Conservation (phyloP, 2,113 vertebrate genomes). For the Daboia siamensis region DNA sequence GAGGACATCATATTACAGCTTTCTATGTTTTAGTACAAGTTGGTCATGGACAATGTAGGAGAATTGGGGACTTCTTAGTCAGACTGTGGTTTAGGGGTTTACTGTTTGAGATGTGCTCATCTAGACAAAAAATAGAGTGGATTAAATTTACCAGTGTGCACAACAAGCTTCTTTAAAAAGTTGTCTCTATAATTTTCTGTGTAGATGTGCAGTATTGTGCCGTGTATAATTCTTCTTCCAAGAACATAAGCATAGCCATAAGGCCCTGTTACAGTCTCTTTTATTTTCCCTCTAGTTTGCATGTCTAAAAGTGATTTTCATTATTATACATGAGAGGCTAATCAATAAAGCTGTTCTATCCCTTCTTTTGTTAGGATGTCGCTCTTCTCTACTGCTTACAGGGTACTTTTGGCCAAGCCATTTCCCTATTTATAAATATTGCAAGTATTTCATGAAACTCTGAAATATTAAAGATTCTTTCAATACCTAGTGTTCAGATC, state of each 20-base stretch:
- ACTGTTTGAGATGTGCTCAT: conserved; percentile 22
- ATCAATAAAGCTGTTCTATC: conserved; percentile 14
- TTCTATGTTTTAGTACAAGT: neutral
- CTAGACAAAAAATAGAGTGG: conserved; percentile 31
- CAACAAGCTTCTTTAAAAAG: conserved; percentile 50
- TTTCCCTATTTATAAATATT: neutral
- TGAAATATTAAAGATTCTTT: neutral
- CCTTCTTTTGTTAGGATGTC: neutral
- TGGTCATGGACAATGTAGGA: neutral
- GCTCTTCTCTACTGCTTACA: neutral
- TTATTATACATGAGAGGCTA: neutral
- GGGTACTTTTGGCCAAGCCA: neutral
- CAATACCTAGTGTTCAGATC: neutral
- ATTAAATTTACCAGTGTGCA: conserved; percentile 34
- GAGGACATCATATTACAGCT: neutral
- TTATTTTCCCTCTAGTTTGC: conserved; percentile 32
- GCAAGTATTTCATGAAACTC: neutral
- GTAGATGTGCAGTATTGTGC: neutral
- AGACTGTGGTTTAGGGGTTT: neutral
- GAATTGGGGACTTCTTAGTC: conserved; percentile 19
- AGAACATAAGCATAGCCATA: conserved; percentile 41
- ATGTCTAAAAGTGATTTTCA: conserved; percentile 32
- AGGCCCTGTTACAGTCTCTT: conserved; percentile 33
- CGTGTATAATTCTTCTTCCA: conserved; percentile 13
- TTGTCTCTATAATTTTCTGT: conserved; percentile 55